Base-by-base conservation (phyloP, 2,797 vertebrate genomes). In the Geotrypetes seraphini region DNA sequence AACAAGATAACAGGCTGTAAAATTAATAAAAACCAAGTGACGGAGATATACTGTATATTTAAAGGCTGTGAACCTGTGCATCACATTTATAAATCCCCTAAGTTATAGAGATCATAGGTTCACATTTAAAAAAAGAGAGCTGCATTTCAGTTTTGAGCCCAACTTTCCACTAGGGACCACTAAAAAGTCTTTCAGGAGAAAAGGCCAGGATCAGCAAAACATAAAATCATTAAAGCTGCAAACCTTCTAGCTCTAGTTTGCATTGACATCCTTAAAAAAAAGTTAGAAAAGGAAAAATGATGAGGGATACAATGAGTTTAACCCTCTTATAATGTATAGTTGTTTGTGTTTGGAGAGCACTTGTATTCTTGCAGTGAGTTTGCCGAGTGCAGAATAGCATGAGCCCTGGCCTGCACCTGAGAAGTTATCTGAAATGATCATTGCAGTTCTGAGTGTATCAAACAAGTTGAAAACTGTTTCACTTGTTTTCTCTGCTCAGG, bases 71-170 rank as follows among this genome's bases (percentile, higher is more conserved):
- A 45, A 39, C 17, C 36, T 32, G 36, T 53, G 24, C 15, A 33
- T 49, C 50, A 30, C 65, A 33, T 56, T 73, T 72, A 66, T 67
- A 61, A 57, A 66, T 60, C 71, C 53, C 60, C 35, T 42, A 53
- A 69, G 57, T 46, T 31, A 45, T 41, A 56, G 53, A 66, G 49
- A 69, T 49, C 62, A 47, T 39, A 53, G 56, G 50, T 51, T 60
- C 66, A 64, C 57, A 7, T 64, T 69, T 78, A 66, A 73, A 74
- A 74, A 76, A 69, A 61, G 47, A 78, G 64, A 69, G 61, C 65
- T 37, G 28, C 60, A 75, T 76, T 78, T 77, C 73, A 77, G 79
- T 76, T 73, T 79, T 80, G 70, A 79, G 77, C 69, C 81, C 75
- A 75, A 56, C 64, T 67, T 78, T 64, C 47, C 75, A 71, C 69